These are phyloP conservation scores for Potamarius usumacintae DNA, from an alignment of 2,113 vertebrate genomes.

Conservation along the genomic window DNA sequence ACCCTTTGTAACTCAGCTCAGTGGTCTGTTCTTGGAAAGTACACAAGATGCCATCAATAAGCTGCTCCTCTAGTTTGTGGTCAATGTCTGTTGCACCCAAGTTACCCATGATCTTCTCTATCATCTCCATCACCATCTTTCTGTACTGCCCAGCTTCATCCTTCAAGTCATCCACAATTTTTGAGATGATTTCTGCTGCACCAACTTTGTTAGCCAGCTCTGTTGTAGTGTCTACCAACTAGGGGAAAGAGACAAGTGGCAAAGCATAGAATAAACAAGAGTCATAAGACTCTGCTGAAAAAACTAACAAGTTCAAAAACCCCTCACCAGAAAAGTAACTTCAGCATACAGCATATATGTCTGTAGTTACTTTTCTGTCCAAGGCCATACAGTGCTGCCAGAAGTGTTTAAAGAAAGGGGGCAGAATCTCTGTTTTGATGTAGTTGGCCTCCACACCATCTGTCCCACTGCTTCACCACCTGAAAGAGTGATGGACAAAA, in stretches of 20 bases:
- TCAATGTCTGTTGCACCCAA: slow-evolving; percentile 96
- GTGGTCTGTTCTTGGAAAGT: slow-evolving; percentile 99
- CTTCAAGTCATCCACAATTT: slow-evolving; percentile 97
- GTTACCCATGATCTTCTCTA: slow-evolving; percentile 99
- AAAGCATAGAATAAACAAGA: background rate
- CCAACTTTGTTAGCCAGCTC: slow-evolving; percentile 98
- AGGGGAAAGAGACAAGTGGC: slow-evolving; percentile 10
- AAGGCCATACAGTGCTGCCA: slow-evolving; percentile 99
- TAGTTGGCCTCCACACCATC: slow-evolving; percentile 99
- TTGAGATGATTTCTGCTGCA: slow-evolving; percentile 96
- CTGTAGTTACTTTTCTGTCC: slow-evolving; percentile 94
- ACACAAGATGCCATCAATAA: slow-evolving; percentile 96
- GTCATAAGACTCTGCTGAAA: background rate
- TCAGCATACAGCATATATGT: slow-evolving; percentile 77
- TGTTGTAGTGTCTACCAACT: slow-evolving; percentile 98
- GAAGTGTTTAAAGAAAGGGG: slow-evolving; percentile 98
- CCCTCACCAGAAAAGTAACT: background rate
- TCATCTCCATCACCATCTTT: slow-evolving; percentile 99
- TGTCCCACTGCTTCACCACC: slow-evolving; percentile 92
- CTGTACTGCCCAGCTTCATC: slow-evolving; percentile 98
- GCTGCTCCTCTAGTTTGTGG: slow-evolving; percentile 96
- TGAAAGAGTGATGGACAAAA: too few relatives aligned
- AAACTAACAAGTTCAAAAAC: background rate
- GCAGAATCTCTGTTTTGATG: slow-evolving; percentile 98
- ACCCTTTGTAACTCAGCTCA: slow-evolving; percentile 74